Evolutionary conservation across 2,888 invertebrate genomes (phyloP).

Genomic region (Drosophila austrosaltans): DNA sequence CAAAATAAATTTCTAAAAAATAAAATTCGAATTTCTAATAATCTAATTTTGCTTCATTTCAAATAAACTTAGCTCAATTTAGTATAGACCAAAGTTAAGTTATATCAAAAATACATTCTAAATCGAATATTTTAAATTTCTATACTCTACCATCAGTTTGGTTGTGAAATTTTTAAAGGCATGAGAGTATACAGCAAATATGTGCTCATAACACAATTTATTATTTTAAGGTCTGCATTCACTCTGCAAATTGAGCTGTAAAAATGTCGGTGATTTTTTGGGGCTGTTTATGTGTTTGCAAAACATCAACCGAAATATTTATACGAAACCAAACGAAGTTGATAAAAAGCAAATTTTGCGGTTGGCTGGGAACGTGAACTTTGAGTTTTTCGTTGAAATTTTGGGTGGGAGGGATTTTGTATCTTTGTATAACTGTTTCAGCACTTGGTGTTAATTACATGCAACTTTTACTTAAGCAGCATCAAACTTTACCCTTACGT

Average conservation of each 20-base stretch:
- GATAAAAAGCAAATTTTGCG: constrained; percentile 40
- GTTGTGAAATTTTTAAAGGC: not conserved
- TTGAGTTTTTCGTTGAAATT: constrained; percentile 21
- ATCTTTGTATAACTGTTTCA: constrained; percentile 43
- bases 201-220: not conserved
- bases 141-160: not conserved
- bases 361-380: constrained; percentile 23
- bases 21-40: too few species aligned
- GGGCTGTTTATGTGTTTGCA: constrained; percentile 46
- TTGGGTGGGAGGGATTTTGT: constrained; percentile 1
- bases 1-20: too few species aligned
- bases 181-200: not conserved
- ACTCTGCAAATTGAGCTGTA: constrained; percentile 68
- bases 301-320: constrained; percentile 33
- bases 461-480: constrained; percentile 65
- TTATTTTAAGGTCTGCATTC: constrained; percentile 47
- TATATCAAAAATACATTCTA: not conserved
- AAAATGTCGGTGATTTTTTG: constrained; percentile 53
- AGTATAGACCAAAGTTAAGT: not conserved
- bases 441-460: constrained; percentile 75
- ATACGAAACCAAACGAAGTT: constrained; percentile 18
- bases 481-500: constrained; percentile 54
- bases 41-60: too few species aligned
- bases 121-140: not conserved
- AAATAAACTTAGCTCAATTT: not conserved